A percentile compares a stretch with the other conserved stretches of the same genome.
phyloP scores from a whole-genome alignment of 92 coral and sea anemone genomes.

The Phenganax subtilis region DNA sequence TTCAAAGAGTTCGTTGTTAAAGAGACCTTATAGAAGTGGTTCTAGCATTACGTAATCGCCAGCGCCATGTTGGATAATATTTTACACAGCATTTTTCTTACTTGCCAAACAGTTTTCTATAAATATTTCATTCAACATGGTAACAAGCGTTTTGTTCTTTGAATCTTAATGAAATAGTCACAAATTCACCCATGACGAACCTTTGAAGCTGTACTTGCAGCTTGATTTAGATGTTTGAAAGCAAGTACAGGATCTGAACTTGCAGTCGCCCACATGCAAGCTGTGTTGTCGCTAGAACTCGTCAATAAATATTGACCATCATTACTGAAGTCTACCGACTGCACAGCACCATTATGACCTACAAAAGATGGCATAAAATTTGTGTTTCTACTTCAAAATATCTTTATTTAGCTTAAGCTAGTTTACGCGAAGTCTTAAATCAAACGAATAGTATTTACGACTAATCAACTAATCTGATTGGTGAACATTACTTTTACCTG shows the following conservation, averaged over 20 bases:
- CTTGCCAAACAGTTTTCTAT: too few species aligned
- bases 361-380: neutral
- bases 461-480: neutral
- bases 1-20: too few species aligned
- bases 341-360: slow-evolving; percentile 96
- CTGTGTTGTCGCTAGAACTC: slow-evolving; percentile 80
- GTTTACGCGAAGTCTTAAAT: too few species aligned
- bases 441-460: too few species aligned
- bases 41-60: too few species aligned
- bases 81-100: too few species aligned
- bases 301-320: slow-evolving; percentile 78
- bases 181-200: neutral
- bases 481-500: slow-evolving; percentile 14
- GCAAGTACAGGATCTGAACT: slow-evolving; percentile 69
- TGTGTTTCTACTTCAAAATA: too few species aligned
- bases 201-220: neutral
- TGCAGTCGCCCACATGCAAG: slow-evolving; percentile 69
- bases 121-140: too few species aligned
- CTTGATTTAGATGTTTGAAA: slow-evolving; percentile 37
- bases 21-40: too few species aligned
- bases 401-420: neutral
- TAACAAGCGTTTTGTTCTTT: neutral
- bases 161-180: neutral
- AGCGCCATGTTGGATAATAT: too few species aligned
- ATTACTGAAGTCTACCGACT: slow-evolving; percentile 69